These are phyloP conservation scores for Muschampia plurimacula DNA, from an alignment of 2,888 invertebrate species.

Conservation along the genomic window DNA sequence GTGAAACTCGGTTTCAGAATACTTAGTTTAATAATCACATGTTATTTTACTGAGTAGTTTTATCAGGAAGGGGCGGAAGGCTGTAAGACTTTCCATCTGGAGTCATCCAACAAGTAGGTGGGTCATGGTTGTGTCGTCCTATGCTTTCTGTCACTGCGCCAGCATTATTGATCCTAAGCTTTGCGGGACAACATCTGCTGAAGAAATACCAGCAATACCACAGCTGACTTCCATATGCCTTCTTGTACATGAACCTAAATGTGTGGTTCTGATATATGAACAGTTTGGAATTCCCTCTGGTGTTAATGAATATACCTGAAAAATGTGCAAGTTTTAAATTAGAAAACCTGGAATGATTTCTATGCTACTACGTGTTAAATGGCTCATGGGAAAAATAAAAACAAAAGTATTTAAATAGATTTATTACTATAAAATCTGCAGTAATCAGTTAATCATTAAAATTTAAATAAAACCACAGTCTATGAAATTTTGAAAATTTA, in stretches of 20 bases:
- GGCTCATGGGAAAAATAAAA: conserved; percentile 56
- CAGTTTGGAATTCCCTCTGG: conserved; percentile 79
- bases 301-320: conserved; percentile 82
- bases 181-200: conserved; percentile 79
- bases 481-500: no score
- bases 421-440: no score
- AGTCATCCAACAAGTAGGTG: conserved; percentile 82
- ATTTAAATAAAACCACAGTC: no score
- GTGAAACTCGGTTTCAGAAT: conserved; percentile 52
- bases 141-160: conserved; percentile 79
- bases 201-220: conserved; percentile 85
- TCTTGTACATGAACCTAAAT: conserved; percentile 82
- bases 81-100: conserved; percentile 80
- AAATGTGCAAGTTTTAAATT: conserved; percentile 51
- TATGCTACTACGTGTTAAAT: conserved; percentile 38
- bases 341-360: conserved; percentile 38
- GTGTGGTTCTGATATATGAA: conserved; percentile 83
- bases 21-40: conserved; percentile 54
- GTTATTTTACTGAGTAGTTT: conserved; percentile 55
- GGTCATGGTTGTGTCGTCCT: conserved; percentile 80
- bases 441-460: no score
- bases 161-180: conserved; percentile 75
- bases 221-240: conserved; percentile 81
- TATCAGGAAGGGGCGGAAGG: conserved; percentile 72
- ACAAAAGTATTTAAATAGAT: neutral